Evolutionary conservation across 2,888 invertebrate species (phyloP), one percentile per base, ranked within the genome.

Genomic region (Leucophora obtusa): DNA sequence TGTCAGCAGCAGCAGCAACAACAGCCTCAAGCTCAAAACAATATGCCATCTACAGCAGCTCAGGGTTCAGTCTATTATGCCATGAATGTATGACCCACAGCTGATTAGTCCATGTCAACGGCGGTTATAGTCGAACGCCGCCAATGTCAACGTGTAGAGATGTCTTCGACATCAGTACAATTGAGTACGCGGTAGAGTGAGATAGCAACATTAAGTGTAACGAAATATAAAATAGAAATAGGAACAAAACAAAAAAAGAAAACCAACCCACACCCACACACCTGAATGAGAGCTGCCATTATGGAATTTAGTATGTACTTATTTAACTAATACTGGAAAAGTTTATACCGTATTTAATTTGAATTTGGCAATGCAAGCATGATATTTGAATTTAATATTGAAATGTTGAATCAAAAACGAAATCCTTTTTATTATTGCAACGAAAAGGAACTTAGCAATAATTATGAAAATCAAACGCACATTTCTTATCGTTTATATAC

Each of bases 71-170:
- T 96, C 43, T 96, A 95, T 89, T 96, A 96, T 87, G 95, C 96
- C 56, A 96, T 96, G 96, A 96, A 96, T 87, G 96, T 96, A 91
- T 96, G 94, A 95, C 93, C 92, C 87, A 92, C 93, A 88, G 92
- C 86, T 75, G 89, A 89, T 87, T 89, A 89, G 88, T 89, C 89
- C 84, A 84, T 86, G 85, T 88, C 89, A 84, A 84, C 88, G 87
- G 87, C 88, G 88, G 86, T 88, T 82, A 85, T 88, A 79, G 89
- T 88, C 58, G 89, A 88, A 83, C 88, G 87, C 86, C 88, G 88
- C 85, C 88, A 88, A 84, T 89, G 88, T 85, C 88, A 88, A 86
- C 88, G 88, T 78, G 87, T 88, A 81, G 89, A 88, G 82, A 83
- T 89, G 87, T 88, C 88, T 78, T 86, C 88, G 84, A 88, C 88